Base-by-base conservation (phyloP, 2,113 vertebrate species). In the Rhabdomys dilectus region DNA sequence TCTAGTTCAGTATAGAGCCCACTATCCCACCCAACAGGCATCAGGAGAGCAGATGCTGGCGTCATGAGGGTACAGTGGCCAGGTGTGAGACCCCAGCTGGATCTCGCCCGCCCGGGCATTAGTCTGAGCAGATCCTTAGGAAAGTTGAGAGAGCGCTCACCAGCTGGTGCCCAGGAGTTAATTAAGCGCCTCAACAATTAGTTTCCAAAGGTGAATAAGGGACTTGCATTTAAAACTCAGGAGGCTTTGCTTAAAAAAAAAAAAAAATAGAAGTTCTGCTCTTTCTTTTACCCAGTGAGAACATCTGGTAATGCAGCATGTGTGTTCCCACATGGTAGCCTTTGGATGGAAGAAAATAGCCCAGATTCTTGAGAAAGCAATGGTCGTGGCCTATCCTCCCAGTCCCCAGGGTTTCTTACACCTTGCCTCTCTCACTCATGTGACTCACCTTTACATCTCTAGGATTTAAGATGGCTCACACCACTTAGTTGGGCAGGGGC, bases 11-110 rank as follows among this genome's bases (percentile, higher is more conserved):
- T 21, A 5, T 36, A 36, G 86, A 81, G 22, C 39, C 76, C 10
- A 56, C n/a, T 19, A 31, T 4, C 39, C 76, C 21, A 48, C 0
- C 5, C 36, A 53, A 16, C 22, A 36, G 89, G 31, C 2, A 3
- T 78, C 75, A 3, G 6, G 21, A 19, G 29, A 75, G 56, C 11
- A 4, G 36, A 45, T 9, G 6, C 36, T n/a, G 24, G 56, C 60
- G n/a, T 56, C 51, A 0, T 1, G 10, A 45, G 15, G 26, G 9
- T 53, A 7, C 0, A 29, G 2, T 3, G 5, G 5, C 1, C 0
- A 19, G 26, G 42, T 26, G 29, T 15, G 76, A 51, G 26, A 72
- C 5, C 1, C 1, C 29, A 22, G 29, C 42, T 64, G n/a, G 45
- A 68, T 77, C 34, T 17, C 60, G 13, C 6, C 19, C 45, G 3